phyloP scores from a whole-genome alignment of 2,797 vertebrate genomes.

The Enteromius mattozi region DNA sequence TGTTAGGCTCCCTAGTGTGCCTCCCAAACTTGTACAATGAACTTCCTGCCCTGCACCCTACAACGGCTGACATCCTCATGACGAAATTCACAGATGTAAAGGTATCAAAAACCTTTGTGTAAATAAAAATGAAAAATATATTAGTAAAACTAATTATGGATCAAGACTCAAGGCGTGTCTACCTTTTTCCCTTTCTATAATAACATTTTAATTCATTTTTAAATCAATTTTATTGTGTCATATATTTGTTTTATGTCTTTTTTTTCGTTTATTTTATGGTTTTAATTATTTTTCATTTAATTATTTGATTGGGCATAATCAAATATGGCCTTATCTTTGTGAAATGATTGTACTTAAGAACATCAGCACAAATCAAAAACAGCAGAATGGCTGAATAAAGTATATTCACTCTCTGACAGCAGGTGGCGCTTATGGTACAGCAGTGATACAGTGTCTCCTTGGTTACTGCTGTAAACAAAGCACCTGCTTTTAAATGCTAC shows the following conservation, averaged over 20 bases:
- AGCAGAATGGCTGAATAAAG: neutral
- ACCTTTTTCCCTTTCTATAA: neutral
- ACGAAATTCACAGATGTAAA: conserved; percentile 96
- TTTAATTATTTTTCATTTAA: neutral
- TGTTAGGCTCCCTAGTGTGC: conserved; percentile 96
- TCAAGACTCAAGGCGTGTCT: neutral
- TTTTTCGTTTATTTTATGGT: neutral
- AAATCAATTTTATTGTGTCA: too few relatives aligned
- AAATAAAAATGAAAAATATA: neutral
- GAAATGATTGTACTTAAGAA: neutral
- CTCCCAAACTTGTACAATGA: conserved; percentile 95
- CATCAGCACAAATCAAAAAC: neutral
- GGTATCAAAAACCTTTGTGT: conserved; percentile 72
- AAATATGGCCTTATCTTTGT: neutral
- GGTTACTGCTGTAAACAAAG: neutral
- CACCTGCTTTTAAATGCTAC: neutral
- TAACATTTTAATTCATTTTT: neutral
- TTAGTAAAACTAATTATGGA: neutral
- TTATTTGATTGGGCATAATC: too few relatives aligned
- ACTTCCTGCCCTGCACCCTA: conserved; percentile 92
- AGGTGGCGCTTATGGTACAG: neutral
- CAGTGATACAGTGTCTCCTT: neutral
- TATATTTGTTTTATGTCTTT: neutral
- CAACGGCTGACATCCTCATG: conserved; percentile 87
- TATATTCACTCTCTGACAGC: neutral